These are phyloP conservation scores for Ranitomeya variabilis DNA, from an alignment of 2,113 vertebrate species.

Conservation along the genomic window DNA sequence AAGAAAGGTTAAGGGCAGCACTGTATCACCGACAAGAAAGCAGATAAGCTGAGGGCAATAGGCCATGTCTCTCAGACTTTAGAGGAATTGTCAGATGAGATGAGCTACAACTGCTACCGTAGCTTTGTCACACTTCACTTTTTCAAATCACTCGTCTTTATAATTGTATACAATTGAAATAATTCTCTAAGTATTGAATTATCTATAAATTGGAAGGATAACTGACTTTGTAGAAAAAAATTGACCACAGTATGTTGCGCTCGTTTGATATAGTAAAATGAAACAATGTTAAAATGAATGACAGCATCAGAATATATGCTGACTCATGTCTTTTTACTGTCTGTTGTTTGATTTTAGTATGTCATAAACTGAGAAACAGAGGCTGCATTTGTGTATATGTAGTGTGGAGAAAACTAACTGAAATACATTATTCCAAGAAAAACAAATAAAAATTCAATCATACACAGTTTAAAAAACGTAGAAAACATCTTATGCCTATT, in stretches of 20 bases:
- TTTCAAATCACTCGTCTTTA: not conserved
- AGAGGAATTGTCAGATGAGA: conserved; percentile 11
- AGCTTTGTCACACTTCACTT: conserved; percentile 1
- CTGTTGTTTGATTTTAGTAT: not conserved
- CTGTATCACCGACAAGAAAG: conserved; percentile 28
- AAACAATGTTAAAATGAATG: not conserved
- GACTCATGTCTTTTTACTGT: not conserved
- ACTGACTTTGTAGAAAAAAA: not conserved
- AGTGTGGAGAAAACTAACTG: not conserved
- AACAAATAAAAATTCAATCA: not conserved
- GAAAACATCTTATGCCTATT: too few relatives aligned
- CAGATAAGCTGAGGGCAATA: conserved; percentile 29
- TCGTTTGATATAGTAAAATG: not conserved
- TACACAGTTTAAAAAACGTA: too few relatives aligned
- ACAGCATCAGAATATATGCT: not conserved
- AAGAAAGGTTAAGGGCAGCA: conserved; percentile 35
- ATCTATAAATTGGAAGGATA: not conserved
- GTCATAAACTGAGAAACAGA: not conserved
- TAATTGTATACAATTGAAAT: not conserved
- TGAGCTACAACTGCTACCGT: not conserved
- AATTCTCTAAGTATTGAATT: not conserved
- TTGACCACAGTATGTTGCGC: not conserved
- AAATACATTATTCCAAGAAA: not conserved
- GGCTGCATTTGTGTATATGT: not conserved
- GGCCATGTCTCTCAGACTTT: conserved; percentile 26